Conservation (phyloP, 2,113 vertebrate genomes). For the Ovis aries region DNA sequence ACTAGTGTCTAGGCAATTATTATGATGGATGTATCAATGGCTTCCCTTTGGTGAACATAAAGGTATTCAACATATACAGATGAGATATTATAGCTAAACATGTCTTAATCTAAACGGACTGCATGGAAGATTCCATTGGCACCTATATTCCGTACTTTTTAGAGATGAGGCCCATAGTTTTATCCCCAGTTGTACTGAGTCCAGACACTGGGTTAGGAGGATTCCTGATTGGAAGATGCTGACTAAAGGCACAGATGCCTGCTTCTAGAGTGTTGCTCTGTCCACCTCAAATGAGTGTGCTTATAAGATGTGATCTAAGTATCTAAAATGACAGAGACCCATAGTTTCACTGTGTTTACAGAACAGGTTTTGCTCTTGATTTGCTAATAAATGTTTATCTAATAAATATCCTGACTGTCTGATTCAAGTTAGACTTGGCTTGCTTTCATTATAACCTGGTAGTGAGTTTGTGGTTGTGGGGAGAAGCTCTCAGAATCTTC, state of each 20-base stretch:
- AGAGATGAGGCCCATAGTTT: background rate
- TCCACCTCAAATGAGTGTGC: background rate
- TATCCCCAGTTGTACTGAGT: background rate
- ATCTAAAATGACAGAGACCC: background rate
- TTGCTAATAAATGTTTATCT: background rate
- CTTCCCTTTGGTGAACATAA: conserved; percentile 7
- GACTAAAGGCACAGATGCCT: background rate
- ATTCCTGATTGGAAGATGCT: background rate
- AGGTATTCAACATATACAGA: background rate
- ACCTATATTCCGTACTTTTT: background rate
- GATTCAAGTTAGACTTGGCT: background rate
- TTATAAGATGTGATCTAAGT: background rate
- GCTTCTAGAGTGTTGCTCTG: background rate
- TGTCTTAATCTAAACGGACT: background rate
- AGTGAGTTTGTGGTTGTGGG: background rate
- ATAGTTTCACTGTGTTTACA: background rate
- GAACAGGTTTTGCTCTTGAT: background rate
- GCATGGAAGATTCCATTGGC: background rate
- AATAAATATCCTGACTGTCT: background rate
- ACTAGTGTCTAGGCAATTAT: background rate
- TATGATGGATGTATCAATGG: background rate
- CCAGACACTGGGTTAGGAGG: background rate
- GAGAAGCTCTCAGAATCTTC: background rate
- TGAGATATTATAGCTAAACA: background rate
- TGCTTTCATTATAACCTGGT: background rate